These are phyloP conservation scores for Rotaria macrura DNA, from an alignment of 2,888 invertebrate genomes.

Conservation along the genomic window DNA sequence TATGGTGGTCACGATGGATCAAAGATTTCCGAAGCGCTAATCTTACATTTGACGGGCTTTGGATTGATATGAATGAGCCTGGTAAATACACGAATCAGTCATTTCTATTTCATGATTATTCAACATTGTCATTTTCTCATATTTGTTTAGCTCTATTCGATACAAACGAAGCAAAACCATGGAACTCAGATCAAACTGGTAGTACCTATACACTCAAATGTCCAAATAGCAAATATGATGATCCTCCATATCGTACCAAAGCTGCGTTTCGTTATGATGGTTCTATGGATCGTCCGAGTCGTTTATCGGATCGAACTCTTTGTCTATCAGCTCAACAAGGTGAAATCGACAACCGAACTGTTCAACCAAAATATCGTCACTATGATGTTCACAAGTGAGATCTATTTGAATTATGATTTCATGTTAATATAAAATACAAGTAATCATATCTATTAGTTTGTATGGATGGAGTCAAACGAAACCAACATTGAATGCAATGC, in stretches of 20 bases:
- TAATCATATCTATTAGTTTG: constrained; percentile 49
- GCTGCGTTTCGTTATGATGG: neutral
- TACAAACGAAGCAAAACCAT: no score
- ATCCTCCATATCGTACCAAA: neutral
- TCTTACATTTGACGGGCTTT: constrained; percentile 37
- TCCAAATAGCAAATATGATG: constrained; percentile 23
- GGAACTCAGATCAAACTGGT: no score
- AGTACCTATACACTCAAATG: no score
- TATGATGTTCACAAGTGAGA: constrained; percentile 64
- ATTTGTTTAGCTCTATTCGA: no score
- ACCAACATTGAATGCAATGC: constrained; percentile 56
- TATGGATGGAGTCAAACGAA: constrained; percentile 66
- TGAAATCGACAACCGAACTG: neutral
- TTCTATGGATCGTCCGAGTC: neutral
- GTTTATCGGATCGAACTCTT: constrained; percentile 24
- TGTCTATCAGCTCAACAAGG: constrained; percentile 29
- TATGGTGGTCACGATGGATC: constrained; percentile 31
- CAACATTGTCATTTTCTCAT: no score
- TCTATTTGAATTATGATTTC: no score
- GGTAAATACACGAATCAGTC: no score
- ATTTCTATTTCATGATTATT: no score
- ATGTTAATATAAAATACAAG: no score
- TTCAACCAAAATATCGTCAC: constrained; percentile 51
- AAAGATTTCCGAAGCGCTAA: constrained; percentile 19
- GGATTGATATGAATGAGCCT: constrained; percentile 39